phyloP scores from a whole-genome alignment of 2,888 invertebrate genomes.

The Hyalella azteca region DNA sequence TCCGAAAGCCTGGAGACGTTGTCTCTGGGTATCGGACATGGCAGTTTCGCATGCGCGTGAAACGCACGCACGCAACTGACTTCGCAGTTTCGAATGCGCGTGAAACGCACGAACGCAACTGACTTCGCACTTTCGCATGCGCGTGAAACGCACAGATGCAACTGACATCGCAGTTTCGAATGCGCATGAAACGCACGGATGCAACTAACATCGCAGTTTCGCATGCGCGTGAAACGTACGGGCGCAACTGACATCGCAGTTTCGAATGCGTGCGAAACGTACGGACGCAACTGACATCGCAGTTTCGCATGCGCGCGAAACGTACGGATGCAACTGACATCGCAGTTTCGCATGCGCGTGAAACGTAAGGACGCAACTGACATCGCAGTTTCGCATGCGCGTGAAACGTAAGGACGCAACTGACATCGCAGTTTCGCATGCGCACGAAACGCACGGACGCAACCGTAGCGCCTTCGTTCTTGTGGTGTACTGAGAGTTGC shows the following conservation, averaged over 20 bases:
- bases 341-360: too few relatives aligned
- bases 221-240: neutral
- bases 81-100: too few relatives aligned
- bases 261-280: too few relatives aligned
- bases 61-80: neutral
- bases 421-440: too few relatives aligned
- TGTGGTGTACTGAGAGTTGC: too few relatives aligned
- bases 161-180: neutral
- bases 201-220: neutral
- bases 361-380: too few relatives aligned
- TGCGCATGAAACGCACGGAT: too few relatives aligned
- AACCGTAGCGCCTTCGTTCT: too few relatives aligned
- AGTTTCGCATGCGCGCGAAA: neutral
- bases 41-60: neutral
- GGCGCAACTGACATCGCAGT: neutral
- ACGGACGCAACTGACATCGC: neutral
- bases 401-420: too few relatives aligned
- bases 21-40: neutral
- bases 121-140: neutral
- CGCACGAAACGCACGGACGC: too few relatives aligned
- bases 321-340: neutral
- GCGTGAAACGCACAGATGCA: neutral
- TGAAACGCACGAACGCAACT: too few relatives aligned
- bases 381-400: too few relatives aligned
- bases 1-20: constrained; percentile 19